Evolutionary conservation across 35 echinoderm and acorn worm species (phyloP).

Genomic region (Stichopus chloronotus): DNA sequence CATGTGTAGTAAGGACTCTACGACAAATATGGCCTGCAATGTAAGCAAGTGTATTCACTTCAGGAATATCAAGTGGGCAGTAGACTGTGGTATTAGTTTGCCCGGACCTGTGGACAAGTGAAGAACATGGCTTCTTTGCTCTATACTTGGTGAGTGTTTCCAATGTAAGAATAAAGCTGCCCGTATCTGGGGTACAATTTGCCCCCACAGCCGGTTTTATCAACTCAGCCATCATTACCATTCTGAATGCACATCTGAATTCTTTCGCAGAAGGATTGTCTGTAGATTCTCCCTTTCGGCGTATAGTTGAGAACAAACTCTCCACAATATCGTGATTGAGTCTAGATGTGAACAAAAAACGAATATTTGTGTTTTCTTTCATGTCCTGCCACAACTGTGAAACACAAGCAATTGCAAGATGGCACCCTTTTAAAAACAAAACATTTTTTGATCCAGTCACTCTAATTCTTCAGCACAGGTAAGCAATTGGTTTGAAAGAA

Average conservation of each 20-base stretch:
- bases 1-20: no score
- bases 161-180: conserved; percentile 51
- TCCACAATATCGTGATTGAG: conserved; percentile 72
- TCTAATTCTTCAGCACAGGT: conserved; percentile 12
- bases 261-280: no score
- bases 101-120: no score
- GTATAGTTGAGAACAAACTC: conserved; percentile 20
- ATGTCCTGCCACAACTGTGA: conserved; percentile 62
- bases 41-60: no score
- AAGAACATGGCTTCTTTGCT: no score
- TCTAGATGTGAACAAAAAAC: conserved; percentile 57
- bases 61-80: no score
- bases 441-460: conserved; percentile 38
- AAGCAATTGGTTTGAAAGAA: conserved; percentile 44
- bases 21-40: no score
- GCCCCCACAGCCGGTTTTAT: not conserved
- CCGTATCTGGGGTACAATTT: conserved; percentile 36
- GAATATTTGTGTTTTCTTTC: not conserved
- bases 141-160: conserved; percentile 25
- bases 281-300: no score
- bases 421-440: conserved; percentile 52
- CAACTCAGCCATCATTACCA: no score
- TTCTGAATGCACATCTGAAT: no score
- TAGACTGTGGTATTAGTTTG: no score
- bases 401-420: conserved; percentile 56